Evolutionary conservation across 1,140 invertebrate genomes (phyloP), one percentile per base, ranked within the genome.

Genomic region (Ylistrum balloti): DNA sequence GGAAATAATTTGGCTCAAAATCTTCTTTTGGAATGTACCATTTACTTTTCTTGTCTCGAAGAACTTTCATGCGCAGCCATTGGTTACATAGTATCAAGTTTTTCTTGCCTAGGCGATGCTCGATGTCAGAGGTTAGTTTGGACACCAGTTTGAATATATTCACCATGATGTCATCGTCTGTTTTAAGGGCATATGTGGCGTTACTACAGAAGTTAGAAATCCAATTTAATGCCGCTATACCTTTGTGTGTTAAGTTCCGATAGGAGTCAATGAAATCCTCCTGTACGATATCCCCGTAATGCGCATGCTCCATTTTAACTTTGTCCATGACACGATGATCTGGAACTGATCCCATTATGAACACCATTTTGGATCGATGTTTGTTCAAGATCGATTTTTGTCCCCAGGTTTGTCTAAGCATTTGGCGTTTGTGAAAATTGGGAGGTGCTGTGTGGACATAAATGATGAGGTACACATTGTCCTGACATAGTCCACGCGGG

Each of bases 231-330:
- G 97, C 97, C 97, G 98, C 98, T 3, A 98, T 97, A 95, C 98
- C 98, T 96, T 99, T 99, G 94, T 98, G 98, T 0, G 98, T 98
- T 96, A 99, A 97, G 96, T 98, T 99, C 91, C 97, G 97, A 94
- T 98, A 99, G 35, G 97, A 97, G 96, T 98, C 98, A 17, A 97
- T 90, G 95, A 98, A 98, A 93, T 97, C 97, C 33, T 98, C 98
- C 96, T 98, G 98, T 34, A 98, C 97, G 89, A 98, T 97, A 95
- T 99, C 98, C n/a, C 96, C 96, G 93, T 97, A 97, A 0, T 93
- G 93, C 3, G 94, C 93, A 93, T 97, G 97, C 95, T 99, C 98
- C 86, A 96, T 93, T n/a, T 97, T 93, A 2, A 98, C 92, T 33
- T 94, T 93, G 0, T 95, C 90, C 92, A 97, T 97, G 45, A 94